These are phyloP conservation scores for Rallus crepitans DNA, from an alignment of 2,797 vertebrate species.

Conservation along the genomic window DNA sequence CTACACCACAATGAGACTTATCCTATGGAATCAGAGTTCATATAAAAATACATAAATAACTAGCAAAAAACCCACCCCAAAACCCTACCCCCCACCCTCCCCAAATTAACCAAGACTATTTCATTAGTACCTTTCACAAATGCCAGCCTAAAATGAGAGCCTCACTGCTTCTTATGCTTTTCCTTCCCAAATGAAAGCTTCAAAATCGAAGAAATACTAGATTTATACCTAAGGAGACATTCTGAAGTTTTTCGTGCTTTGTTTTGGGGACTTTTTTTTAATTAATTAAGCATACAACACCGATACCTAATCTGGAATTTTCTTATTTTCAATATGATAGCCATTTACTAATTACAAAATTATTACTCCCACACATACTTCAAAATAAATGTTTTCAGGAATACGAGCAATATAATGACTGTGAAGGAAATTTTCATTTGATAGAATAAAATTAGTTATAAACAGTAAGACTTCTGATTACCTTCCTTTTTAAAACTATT, in stretches of 20 bases:
- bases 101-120: not conserved
- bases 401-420: not conserved
- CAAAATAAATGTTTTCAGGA: not conserved
- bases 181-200: not conserved
- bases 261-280: not conserved
- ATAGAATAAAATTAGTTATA: not conserved
- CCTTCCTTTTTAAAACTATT: not conserved
- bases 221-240: not conserved
- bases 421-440: not conserved
- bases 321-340: not conserved
- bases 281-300: not conserved
- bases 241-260: not conserved
- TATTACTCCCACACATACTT: rapidly evolving
- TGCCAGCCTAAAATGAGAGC: not conserved
- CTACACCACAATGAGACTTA: not conserved
- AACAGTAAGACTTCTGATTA: not conserved
- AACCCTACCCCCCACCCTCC: no score
- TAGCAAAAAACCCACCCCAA: not conserved
- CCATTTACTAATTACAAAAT: not conserved
- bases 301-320: not conserved
- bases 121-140: not conserved
- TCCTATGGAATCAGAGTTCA: not conserved
- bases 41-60: not conserved
- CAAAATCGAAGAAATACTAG: not conserved
- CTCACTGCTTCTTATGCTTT: not conserved